These are phyloP conservation scores for Tortricodes alternella DNA, from an alignment of 2,888 invertebrate genomes.

Conservation along the genomic window DNA sequence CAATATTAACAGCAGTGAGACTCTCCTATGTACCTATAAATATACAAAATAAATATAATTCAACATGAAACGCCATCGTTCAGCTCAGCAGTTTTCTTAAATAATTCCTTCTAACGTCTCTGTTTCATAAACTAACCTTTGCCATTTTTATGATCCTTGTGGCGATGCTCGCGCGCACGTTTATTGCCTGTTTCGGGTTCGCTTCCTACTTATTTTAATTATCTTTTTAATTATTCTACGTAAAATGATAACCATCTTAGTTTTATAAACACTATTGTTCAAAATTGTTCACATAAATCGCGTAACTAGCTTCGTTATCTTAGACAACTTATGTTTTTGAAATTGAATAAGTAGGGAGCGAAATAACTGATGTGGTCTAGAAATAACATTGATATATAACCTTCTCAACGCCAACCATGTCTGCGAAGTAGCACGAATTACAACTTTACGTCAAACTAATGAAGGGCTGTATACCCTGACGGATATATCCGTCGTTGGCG, in stretches of 20 bases:
- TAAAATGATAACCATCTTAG: conserved; percentile 60
- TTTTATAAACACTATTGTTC: conserved; percentile 61
- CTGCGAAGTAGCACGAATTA: no score
- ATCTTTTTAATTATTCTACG: conserved; percentile 69
- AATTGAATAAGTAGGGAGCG: no score
- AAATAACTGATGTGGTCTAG: neutral
- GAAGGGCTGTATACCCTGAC: no score
- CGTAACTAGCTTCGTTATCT: conserved; percentile 15
- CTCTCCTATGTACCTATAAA: no score
- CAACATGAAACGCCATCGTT: no score
- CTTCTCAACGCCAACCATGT: no score
- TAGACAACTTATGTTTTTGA: neutral
- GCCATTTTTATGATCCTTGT: conserved; percentile 62
- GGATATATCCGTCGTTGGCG: no score
- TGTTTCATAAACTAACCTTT: conserved; percentile 50
- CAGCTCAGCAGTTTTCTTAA: neutral
- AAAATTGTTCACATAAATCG: conserved; percentile 48
- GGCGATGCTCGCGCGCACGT: conserved; percentile 61
- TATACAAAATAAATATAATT: no score
- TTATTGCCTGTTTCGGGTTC: conserved; percentile 62
- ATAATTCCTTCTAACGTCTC: conserved; percentile 37
- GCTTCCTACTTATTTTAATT: conserved; percentile 77
- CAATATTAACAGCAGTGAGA: no score
- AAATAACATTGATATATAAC: neutral
- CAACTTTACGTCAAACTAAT: no score